Conservation (phyloP, 2,888 invertebrate genomes). For the Clostera curtula region DNA sequence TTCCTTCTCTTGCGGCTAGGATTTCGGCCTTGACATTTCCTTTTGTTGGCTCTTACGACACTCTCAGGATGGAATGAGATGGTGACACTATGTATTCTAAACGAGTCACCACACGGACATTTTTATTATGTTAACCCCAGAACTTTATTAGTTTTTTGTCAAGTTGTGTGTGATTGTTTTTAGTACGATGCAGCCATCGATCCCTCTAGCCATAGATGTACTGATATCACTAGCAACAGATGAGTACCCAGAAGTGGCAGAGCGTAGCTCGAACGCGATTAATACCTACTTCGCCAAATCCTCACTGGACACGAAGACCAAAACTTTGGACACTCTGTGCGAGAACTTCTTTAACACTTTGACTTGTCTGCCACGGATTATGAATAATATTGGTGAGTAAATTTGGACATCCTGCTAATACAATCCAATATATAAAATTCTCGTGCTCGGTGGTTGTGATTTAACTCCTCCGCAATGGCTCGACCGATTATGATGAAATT, state of each 20-base stretch:
- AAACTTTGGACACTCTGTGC: conserved; percentile 71
- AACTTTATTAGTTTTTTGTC: not conserved
- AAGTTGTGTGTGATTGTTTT: conserved; percentile 13
- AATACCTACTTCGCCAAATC: conserved; percentile 33
- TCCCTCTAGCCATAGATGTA: conserved; percentile 78
- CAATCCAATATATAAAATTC: too few relatives aligned
- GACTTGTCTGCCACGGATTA: conserved; percentile 77
- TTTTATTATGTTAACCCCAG: too few relatives aligned
- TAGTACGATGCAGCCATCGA: conserved; percentile 77
- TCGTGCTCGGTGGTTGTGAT: too few relatives aligned
- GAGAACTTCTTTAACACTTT: conserved; percentile 77
- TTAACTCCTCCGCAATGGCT: too few relatives aligned
- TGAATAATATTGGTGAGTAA: conserved; percentile 75
- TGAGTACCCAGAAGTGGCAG: conserved; percentile 68
- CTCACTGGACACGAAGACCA: conserved; percentile 37
- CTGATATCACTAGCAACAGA: conserved; percentile 82
- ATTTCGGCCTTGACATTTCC: too few relatives aligned
- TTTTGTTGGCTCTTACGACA: too few relatives aligned
- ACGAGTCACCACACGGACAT: too few relatives aligned
- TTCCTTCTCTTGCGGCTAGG: too few relatives aligned
- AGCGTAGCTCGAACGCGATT: conserved; percentile 54
- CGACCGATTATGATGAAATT: too few relatives aligned
- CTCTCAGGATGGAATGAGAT: too few relatives aligned
- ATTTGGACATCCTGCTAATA: too few relatives aligned
- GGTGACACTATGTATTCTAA: too few relatives aligned